A percentile compares a stretch with the other conserved stretches of the same genome.
phyloP scores from a whole-genome alignment of 2,113 vertebrate species.

The Sapajus apella region DNA sequence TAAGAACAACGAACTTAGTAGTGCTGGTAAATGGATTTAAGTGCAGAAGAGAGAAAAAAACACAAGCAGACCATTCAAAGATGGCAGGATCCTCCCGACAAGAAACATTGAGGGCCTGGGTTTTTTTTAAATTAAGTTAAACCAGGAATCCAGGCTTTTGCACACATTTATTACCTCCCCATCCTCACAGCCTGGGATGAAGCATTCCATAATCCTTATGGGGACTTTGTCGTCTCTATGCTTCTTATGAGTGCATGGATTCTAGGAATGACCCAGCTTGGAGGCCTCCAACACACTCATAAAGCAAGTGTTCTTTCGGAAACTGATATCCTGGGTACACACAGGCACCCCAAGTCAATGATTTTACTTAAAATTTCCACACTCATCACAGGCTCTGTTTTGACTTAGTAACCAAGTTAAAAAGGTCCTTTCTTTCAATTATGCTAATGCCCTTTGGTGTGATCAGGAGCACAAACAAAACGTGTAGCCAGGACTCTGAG shows the following conservation, averaged over 20 bases:
- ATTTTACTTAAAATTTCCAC: neutral
- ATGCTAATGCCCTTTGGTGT: neutral
- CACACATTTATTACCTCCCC: neutral
- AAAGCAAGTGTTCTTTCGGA: neutral
- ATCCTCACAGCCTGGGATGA: neutral
- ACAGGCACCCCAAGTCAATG: too few relatives aligned
- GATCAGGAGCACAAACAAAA: neutral
- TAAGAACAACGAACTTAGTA: neutral
- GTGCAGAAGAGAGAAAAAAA: neutral
- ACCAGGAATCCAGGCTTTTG: neutral
- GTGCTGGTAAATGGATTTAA: neutral
- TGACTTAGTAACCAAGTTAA: neutral
- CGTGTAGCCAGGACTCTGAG: neutral
- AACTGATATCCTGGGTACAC: too few relatives aligned
- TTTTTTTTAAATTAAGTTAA: neutral
- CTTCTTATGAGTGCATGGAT: too few relatives aligned
- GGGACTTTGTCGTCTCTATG: neutral
- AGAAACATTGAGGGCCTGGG: neutral
- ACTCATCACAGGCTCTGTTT: neutral
- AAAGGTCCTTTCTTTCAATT: neutral
- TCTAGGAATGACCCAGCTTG: neutral
- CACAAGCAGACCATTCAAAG: too few relatives aligned
- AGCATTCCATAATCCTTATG: neutral
- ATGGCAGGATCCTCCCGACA: too few relatives aligned
- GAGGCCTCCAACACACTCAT: too few relatives aligned